phyloP scores from a whole-genome alignment of 2,797 vertebrate genomes.

The Okamejei kenojei region DNA sequence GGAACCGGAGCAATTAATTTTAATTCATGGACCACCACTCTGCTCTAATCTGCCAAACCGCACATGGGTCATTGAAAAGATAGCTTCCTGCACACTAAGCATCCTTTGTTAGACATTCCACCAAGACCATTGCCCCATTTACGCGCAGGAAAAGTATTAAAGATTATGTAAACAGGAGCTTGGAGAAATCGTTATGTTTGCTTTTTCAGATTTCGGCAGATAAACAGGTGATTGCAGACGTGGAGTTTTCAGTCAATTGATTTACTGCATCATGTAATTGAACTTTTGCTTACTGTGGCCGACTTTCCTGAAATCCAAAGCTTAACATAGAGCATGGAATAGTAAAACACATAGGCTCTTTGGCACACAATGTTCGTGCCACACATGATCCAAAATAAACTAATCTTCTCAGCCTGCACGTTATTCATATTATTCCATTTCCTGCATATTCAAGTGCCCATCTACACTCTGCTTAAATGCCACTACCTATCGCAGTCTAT shows the following conservation, averaged over 20 bases:
- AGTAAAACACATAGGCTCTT: no score
- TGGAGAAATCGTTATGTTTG: neutral
- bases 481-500: no score
- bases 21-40: constrained; percentile 42
- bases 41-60: constrained; percentile 1
- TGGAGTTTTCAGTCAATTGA: neutral
- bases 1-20: constrained; percentile 45
- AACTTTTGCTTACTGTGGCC: neutral
- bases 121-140: neutral
- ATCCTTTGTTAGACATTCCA: constrained; percentile 27
- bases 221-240: neutral
- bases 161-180: neutral
- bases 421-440: no score
- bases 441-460: no score
- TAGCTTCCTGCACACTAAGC: neutral
- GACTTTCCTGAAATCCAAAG: neutral
- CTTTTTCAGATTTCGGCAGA: neutral
- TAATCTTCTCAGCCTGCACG: no score
- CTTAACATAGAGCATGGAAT: no score
- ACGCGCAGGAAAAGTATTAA: neutral
- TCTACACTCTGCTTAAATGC: no score
- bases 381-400: no score
- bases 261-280: neutral
- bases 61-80: neutral
- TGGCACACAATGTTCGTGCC: no score